Percentiles rank a stretch among this genome's conserved stretches.
Conservation (phyloP, 2,888 invertebrate species). For the Xestia c-nigrum region DNA sequence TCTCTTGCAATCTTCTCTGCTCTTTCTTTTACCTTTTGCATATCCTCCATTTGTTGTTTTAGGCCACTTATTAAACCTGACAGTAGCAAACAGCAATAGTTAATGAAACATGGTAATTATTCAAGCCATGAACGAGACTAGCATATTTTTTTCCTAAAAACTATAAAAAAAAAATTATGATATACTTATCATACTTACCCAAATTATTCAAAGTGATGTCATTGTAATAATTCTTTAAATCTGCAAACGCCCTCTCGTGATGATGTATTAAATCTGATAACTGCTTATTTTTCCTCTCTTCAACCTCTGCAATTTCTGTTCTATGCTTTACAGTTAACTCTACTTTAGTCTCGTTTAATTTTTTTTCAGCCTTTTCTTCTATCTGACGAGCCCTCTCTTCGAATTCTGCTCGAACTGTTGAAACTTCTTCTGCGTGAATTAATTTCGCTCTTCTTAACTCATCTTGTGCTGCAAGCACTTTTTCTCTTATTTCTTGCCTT, state of each 20-base stretch:
- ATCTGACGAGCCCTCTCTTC: conserved; percentile 88
- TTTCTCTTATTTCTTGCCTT: conserved; percentile 92
- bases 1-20: conserved; percentile 93
- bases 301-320: conserved; percentile 96
- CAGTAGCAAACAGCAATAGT: neutral
- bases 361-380: conserved; percentile 92
- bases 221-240: conserved; percentile 98
- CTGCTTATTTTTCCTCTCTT: conserved; percentile 97
- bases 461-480: conserved; percentile 93
- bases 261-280: conserved; percentile 94
- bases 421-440: conserved; percentile 94
- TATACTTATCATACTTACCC: conserved; percentile 86
- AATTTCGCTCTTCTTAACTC: conserved; percentile 93
- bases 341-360: conserved; percentile 93
- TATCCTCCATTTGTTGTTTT: conserved; percentile 94
- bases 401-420: conserved; percentile 89
- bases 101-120: neutral
- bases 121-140: too few species aligned
- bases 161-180: neutral
- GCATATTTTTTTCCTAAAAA: neutral
- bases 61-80: conserved; percentile 95
- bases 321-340: conserved; percentile 94
- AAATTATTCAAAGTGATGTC: conserved; percentile 98
- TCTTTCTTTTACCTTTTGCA: conserved; percentile 94
- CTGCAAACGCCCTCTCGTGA: conserved; percentile 96